phyloP scores from a whole-genome alignment of 1,140 invertebrate genomes.

The Zaprionus ornatus region DNA sequence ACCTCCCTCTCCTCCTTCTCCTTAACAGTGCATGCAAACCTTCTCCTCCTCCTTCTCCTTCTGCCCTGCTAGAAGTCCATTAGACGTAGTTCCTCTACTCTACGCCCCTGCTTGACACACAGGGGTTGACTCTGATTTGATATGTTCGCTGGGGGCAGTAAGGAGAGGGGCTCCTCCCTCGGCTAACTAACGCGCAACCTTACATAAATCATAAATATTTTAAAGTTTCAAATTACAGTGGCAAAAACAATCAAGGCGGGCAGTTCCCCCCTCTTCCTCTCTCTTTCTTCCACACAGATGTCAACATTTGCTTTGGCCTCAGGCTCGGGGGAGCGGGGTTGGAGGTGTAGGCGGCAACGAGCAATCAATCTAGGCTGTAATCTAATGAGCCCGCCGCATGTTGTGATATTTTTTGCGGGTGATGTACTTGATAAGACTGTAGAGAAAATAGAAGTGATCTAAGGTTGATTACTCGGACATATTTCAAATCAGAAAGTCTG shows the following conservation, averaged over 20 bases:
- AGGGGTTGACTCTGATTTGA: slow-evolving; percentile 46
- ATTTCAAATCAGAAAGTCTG: no score
- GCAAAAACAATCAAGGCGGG: slow-evolving; percentile 77
- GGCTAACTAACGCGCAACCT: slow-evolving; percentile 48
- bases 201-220: slow-evolving; percentile 81
- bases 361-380: slow-evolving; percentile 62
- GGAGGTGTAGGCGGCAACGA: slow-evolving; percentile 6
- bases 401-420: slow-evolving; percentile 32
- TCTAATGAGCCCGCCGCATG: slow-evolving; percentile 68
- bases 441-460: neutral
- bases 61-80: slow-evolving; percentile 52
- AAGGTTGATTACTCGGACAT: neutral
- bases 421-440: neutral
- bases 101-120: slow-evolving; percentile 5
- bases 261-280: slow-evolving; percentile 31
- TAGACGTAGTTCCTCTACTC: slow-evolving; percentile 53
- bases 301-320: slow-evolving; percentile 39
- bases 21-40: slow-evolving; percentile 55
- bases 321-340: slow-evolving; percentile 2
- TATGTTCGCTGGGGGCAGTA: neutral
- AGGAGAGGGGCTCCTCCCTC: no score
- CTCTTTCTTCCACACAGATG: slow-evolving; percentile 34
- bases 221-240: slow-evolving; percentile 82
- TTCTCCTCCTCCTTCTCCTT: slow-evolving; percentile 5
- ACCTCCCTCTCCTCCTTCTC: neutral